These are phyloP conservation scores for Lophotriccus pileatus DNA, from an alignment of 2,797 vertebrate species.

Conservation along the genomic window DNA sequence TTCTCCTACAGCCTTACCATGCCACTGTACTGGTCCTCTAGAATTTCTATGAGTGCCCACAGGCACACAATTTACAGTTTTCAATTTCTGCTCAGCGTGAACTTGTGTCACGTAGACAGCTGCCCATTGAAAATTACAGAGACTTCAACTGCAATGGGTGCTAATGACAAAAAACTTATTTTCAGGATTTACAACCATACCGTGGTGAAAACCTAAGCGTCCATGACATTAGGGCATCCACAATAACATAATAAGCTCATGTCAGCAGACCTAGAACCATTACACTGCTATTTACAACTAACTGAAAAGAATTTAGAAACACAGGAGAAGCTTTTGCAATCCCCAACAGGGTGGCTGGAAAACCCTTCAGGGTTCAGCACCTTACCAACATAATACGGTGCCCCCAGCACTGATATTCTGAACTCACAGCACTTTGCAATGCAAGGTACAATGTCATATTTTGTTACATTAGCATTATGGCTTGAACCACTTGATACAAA, in stretches of 20 bases:
- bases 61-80: accelerated
- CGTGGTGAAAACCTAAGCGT: background rate
- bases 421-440: background rate
- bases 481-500: background rate
- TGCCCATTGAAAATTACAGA: background rate
- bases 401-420: background rate
- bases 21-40: background rate
- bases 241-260: background rate
- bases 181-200: background rate
- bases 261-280: background rate
- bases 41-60: accelerated
- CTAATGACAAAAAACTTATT: background rate
- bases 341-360: background rate
- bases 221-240: background rate
- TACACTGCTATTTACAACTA: background rate
- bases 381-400: background rate
- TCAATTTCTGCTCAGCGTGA: background rate
- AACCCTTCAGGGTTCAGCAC: background rate
- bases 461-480: background rate
- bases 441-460: background rate
- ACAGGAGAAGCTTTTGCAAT: background rate
- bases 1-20: background rate
- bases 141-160: background rate
- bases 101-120: background rate
- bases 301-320: background rate